Conservation (phyloP, 2,888 invertebrate species). For the Liodrosophila aerea region DNA sequence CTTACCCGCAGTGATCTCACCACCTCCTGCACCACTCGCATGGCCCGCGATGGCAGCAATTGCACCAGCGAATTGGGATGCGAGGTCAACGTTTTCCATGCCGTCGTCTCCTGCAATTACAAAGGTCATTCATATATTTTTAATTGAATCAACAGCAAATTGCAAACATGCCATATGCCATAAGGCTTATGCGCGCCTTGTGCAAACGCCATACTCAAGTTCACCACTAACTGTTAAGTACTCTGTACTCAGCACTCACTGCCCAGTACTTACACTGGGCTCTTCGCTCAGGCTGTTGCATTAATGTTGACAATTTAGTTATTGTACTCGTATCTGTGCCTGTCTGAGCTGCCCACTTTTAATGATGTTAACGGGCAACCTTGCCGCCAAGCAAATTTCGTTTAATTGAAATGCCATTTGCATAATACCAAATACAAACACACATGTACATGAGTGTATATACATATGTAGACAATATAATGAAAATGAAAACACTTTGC, state of each 20-base stretch:
- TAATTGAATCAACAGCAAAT: conserved; percentile 51
- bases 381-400: conserved; percentile 57
- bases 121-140: conserved; percentile 30
- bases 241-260: background rate
- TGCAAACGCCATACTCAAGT: conserved; percentile 55
- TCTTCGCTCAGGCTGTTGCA: conserved; percentile 31
- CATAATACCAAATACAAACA: conserved; percentile 48
- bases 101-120: conserved; percentile 80
- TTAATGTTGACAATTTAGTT: conserved; percentile 56
- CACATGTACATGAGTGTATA: too few species aligned
- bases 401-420: conserved; percentile 75
- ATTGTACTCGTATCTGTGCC: background rate
- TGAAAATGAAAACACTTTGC: conserved; percentile 19
- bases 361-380: conserved; percentile 67
- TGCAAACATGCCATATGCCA: conserved; percentile 38
- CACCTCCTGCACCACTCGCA: conserved; percentile 83
- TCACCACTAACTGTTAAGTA: conserved; percentile 25
- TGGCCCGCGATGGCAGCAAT: conserved; percentile 81
- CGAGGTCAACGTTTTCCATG: conserved; percentile 82
- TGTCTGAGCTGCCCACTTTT: conserved; percentile 39
- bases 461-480: too few species aligned
- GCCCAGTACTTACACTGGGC: conserved; percentile 2
- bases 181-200: conserved; percentile 48
- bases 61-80: conserved; percentile 82
- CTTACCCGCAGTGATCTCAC: conserved; percentile 82